Percentiles rank a stretch among this genome's conserved stretches.
phyloP scores from a whole-genome alignment of 2,888 invertebrate species.

The Drosophila borborema region DNA sequence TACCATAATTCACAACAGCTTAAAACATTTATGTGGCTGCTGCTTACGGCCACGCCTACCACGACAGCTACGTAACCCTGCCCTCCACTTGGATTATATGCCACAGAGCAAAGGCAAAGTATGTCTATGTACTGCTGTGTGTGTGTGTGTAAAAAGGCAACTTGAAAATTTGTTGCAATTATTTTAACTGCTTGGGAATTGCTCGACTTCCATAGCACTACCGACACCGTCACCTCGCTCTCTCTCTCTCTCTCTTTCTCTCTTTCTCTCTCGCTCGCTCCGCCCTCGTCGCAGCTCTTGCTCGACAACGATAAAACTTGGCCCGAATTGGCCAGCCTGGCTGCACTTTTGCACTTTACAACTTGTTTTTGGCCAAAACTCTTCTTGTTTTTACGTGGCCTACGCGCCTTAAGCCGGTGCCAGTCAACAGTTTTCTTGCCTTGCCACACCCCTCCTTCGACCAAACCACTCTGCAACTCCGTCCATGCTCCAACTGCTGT shows the following conservation, averaged over 20 bases:
- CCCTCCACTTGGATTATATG: slow-evolving; percentile 47
- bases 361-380: slow-evolving; percentile 43
- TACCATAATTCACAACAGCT: slow-evolving; percentile 80
- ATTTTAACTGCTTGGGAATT: slow-evolving; percentile 69
- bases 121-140: slow-evolving; percentile 4
- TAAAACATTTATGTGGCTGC: slow-evolving; percentile 76
- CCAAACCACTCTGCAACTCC: not conserved
- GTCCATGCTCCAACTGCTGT: no score
- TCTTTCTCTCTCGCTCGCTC: not conserved
- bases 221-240: not conserved
- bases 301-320: slow-evolving; percentile 29
- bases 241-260: not conserved
- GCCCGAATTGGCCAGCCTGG: slow-evolving; percentile 20
- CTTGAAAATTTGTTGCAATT: slow-evolving; percentile 75
- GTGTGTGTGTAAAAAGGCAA: slow-evolving; percentile 59
- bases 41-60: slow-evolving; percentile 49
- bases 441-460: not conserved
- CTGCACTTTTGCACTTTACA: slow-evolving; percentile 54
- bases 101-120: slow-evolving; percentile 31
- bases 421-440: not conserved
- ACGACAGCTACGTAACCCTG: not conserved
- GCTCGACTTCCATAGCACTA: slow-evolving; percentile 33
- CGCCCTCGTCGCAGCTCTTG: not conserved
- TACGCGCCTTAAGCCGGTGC: slow-evolving; percentile 37
- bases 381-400: slow-evolving; percentile 18